Evolutionary conservation across 2,888 invertebrate species (phyloP).

Genomic region (Furcula furcula): DNA sequence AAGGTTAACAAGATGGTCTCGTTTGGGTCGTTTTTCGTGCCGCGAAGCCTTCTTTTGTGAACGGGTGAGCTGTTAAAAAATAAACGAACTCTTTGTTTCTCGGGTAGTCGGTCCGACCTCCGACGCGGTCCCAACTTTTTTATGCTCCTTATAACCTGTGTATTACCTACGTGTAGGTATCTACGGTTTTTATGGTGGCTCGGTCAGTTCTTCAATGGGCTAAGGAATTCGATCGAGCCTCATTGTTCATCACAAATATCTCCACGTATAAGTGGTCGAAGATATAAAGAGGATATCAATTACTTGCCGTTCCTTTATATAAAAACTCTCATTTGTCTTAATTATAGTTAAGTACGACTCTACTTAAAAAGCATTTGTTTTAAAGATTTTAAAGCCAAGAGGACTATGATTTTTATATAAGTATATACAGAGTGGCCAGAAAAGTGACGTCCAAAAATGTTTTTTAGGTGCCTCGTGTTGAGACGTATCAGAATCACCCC

Average conservation of each 20-base stretch:
- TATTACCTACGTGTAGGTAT: constrained; percentile 81
- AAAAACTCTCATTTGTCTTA: constrained; percentile 41
- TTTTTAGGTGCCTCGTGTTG: too few relatives aligned
- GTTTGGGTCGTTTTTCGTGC: constrained; percentile 78
- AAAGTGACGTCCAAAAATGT: too few relatives aligned
- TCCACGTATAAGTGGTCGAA: constrained; percentile 45
- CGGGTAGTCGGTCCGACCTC: constrained; percentile 80
- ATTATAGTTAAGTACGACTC: constrained; percentile 37
- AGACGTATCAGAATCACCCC: too few relatives aligned
- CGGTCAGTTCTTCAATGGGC: constrained; percentile 81
- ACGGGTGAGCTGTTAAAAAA: constrained; percentile 81
- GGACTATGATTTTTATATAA: too few relatives aligned
- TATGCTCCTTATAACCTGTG: constrained; percentile 80
- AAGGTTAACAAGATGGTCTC: constrained; percentile 79
- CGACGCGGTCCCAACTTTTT: constrained; percentile 79
- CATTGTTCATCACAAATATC: constrained; percentile 64
- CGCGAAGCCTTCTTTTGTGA: constrained; percentile 78
- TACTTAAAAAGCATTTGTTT: constrained; percentile 28
- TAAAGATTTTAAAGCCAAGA: constrained; percentile 1
- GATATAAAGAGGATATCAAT: constrained; percentile 52
- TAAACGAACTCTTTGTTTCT: constrained; percentile 81
- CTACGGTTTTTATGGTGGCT: constrained; percentile 78
- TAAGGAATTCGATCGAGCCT: constrained; percentile 80
- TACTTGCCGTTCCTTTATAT: constrained; percentile 41
- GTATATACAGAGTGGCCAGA: too few relatives aligned